Base-by-base conservation (phyloP, 2,888 invertebrate species). In the Therioaphis trifolii region DNA sequence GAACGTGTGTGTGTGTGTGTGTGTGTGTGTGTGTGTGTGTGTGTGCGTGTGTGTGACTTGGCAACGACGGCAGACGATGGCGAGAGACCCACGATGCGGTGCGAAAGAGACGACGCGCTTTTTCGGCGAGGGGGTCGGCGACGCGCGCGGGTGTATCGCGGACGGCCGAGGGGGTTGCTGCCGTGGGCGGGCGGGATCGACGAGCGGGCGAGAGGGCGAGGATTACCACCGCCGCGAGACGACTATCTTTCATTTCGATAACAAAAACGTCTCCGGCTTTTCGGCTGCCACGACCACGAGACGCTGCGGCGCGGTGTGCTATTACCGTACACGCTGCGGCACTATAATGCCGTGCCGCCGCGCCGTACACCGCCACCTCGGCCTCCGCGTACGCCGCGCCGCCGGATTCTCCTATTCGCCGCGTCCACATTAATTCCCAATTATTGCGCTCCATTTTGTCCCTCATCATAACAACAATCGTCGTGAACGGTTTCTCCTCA, bases 391-490 rank as follows among this genome's bases (percentile, higher is more conserved):
- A 68, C 18, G 40, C n/a, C 46, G 35, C 24, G n/a, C 71, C 71
- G 24, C 71, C 46, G 35, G 7, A 35, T 35, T 35, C 35, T 35
- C 3, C 35, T 35, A 5, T 35, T 35, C n/a, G 29, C n/a, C 27
- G 29, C 27, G 27, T 4, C 72, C 43, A 35, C 77, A 77, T 77
- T 78, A 78, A 68, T 68, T 78, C 78, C 66, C 68, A 78, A 78
- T 78, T 78, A 68, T 78, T 52, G 52, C 78, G 78, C 49, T 46
- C 78, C 78, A 68, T 78, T 78, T 78, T 68, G 78, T 63, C 76
- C 63, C 43, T 24, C 40, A 40, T 24, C 40, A 40, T 58, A 58
- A 75, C 75, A 75, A 75, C 75, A 75, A 75, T 75, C 58, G 71
- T 35, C 27, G 40, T 72, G 52, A 58, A 58, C 58, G 58, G 58